Conservation (phyloP, 2,797 vertebrate genomes). For the Danionella dracula region DNA sequence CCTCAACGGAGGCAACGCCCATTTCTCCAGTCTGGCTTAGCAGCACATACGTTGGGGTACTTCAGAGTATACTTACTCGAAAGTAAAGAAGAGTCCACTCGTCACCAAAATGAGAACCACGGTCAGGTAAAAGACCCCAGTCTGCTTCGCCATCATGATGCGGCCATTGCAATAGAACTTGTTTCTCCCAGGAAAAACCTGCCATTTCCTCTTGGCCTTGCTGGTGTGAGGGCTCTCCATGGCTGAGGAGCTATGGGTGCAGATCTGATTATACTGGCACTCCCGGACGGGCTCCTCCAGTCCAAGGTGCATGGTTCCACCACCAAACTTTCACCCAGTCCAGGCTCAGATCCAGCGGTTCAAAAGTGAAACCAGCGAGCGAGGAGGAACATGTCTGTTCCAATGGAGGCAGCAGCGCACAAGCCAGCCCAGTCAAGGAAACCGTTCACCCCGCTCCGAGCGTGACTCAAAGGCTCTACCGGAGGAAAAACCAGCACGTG, state of each 20-base stretch:
- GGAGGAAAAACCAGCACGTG: not conserved
- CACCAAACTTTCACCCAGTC: slow-evolving; percentile 3
- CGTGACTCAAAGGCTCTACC: not conserved
- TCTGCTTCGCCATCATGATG: slow-evolving; percentile 98
- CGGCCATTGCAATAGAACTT: slow-evolving; percentile 97
- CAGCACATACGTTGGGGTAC: too few relatives aligned
- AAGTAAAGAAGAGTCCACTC: slow-evolving; percentile 92
- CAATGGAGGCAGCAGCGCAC: not conserved
- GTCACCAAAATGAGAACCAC: slow-evolving; percentile 96
- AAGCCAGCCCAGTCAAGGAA: not conserved
- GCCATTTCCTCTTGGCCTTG: slow-evolving; percentile 93
- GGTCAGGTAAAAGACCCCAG: slow-evolving; percentile 97
- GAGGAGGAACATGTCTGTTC: not conserved
- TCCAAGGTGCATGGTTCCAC: slow-evolving; percentile 71
- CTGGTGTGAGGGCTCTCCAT: slow-evolving; percentile 79
- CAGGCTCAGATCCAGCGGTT: not conserved
- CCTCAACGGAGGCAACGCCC: too few relatives aligned
- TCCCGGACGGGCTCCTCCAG: slow-evolving; percentile 80
- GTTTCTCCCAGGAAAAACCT: slow-evolving; percentile 95
- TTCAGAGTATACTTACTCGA: slow-evolving; percentile 97
- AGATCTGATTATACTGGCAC: slow-evolving; percentile 88
- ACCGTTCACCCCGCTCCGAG: not conserved
- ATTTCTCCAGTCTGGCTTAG: too few relatives aligned
- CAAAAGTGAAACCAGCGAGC: not conserved
- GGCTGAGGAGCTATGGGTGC: slow-evolving; percentile 80